Evolutionary conservation across 2,797 vertebrate species (phyloP), one percentile per base, ranked within the genome.

Genomic region (Passerculus sandwichensis): DNA sequence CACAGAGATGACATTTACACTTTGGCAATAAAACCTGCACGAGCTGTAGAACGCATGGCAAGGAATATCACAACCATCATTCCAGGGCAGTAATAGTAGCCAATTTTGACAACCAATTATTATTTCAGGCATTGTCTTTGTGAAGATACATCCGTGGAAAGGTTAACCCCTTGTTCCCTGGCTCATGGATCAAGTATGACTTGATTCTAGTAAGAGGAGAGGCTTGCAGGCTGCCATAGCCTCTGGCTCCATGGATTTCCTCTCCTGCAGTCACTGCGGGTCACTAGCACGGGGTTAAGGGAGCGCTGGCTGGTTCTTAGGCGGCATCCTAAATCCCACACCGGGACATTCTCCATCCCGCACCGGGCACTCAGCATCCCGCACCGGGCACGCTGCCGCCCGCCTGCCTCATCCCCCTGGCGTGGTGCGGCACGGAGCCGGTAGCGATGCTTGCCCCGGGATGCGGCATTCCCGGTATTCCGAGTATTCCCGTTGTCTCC

Each of bases 181-280:
- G 11, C 30, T 64, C 23, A 4, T 0, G 23, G 34, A 22, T 32
- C 3, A 4, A 15, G 19, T 1, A 10, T 1, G 1, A 2, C 4
- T 29, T 13, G 9, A 11, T 40, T 26, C n/a, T 13, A 13, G 9
- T 0, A 4, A 16, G 8, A 36, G 25, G 10, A 0, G 34, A 56
- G 36, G 36, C 27, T 65, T 14, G 38, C 3, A 3, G 9, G 3
- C 14, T 3, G 44, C 51, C 30, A 10, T 1, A 38, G 21, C 29
- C 50, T 13, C 11, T 0, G 42, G 4, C 53, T 44, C 19, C 60
- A 1, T 0, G n/a, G 25, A 7, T 29, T 7, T 42, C 19, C 77
- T 38, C 16, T 53, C 38, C 21, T 21, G 22, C 42, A 1, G 34
- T 10, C 29, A 0, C 40, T 15, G 75, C 26, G n/a, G 25, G 25